Base-by-base conservation (phyloP, 2,113 vertebrate genomes). In the Proteles cristata region DNA sequence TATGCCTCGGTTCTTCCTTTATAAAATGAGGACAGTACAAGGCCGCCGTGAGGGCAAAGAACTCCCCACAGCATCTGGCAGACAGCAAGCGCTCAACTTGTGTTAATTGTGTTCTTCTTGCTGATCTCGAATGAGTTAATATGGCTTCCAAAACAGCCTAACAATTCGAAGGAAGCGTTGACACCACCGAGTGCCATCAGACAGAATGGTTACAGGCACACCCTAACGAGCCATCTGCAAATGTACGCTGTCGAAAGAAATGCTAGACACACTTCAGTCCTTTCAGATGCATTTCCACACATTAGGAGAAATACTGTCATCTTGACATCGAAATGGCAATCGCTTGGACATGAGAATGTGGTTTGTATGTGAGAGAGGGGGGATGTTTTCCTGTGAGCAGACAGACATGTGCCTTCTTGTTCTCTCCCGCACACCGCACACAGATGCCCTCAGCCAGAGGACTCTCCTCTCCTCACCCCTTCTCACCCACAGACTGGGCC, bases 281-380 rank as follows among this genome's bases (percentile, higher is more conserved):
- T 65, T 92, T 76, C 68, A 74, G 89, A 53, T 55, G 48, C 80
- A 43, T 69, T 87, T 92, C 87, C 92, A 87, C 45, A 16, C 79
- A n/a, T 81, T 53, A 69, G 80, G 35, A 85, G 79, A 74, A 89
- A 96, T 15, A 28, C 63, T 88, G 90, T 96, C 90, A 80, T 88
- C 80, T 79, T 94, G 83, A 76, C 50, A 71, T 16, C 17, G 77
- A 97, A 82, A 81, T 80, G 89, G 50, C 83, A 89, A 35, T 91
- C 93, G 35, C n/a, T 81, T 25, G 55, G 74, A 43, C 39, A 17
- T 7, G 48, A 68, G 81, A 74, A 2, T 48, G 11, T 25, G 66
- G 19, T 50, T 79, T 43, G 55, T 33, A 7, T 5, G 39, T 25
- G 23, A 90, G 81, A 73, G 26, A 73, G 43, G 76, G 43, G 55